Conservation (phyloP, 1,140 invertebrate genomes). For the Polypedilum pembai region DNA sequence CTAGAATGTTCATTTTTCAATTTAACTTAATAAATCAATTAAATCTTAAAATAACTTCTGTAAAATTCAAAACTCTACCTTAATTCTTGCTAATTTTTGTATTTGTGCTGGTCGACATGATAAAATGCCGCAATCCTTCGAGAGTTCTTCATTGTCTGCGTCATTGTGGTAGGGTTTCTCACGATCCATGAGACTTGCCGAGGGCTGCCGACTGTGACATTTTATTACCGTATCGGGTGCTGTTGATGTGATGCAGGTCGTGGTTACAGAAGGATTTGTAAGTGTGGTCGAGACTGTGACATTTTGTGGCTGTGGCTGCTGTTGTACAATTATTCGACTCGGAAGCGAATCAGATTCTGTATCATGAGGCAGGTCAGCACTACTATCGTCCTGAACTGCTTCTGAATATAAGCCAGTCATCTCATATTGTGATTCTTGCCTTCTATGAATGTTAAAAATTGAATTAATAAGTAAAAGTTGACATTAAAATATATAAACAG, state of each 20-base stretch:
- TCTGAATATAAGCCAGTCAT: constrained; percentile 79
- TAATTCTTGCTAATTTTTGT: constrained; percentile 76
- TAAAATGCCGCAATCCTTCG: constrained; percentile 74
- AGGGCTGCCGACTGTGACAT: constrained; percentile 70
- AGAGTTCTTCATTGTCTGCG: constrained; percentile 40
- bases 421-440: constrained; percentile 78
- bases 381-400: constrained; percentile 46
- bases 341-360: constrained; percentile 16
- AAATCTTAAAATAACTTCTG: too few species aligned
- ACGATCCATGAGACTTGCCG: constrained; percentile 60
- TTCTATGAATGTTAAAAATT: constrained; percentile 40
- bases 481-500: too few species aligned
- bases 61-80: constrained; percentile 48
- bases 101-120: constrained; percentile 70
- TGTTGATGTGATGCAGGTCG: constrained; percentile 7
- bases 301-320: neutral
- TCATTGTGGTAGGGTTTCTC: constrained; percentile 31
- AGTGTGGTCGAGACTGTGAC: neutral
- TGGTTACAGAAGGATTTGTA: constrained; percentile 17
- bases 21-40: too few species aligned
- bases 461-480: too few species aligned
- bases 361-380: constrained; percentile 40
- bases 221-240: constrained; percentile 54
- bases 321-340: constrained; percentile 31
- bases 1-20: too few species aligned